Evolutionary conservation across 2,888 invertebrate species (phyloP), one percentile per base, ranked within the genome.

Genomic region (Aelia acuminata): DNA sequence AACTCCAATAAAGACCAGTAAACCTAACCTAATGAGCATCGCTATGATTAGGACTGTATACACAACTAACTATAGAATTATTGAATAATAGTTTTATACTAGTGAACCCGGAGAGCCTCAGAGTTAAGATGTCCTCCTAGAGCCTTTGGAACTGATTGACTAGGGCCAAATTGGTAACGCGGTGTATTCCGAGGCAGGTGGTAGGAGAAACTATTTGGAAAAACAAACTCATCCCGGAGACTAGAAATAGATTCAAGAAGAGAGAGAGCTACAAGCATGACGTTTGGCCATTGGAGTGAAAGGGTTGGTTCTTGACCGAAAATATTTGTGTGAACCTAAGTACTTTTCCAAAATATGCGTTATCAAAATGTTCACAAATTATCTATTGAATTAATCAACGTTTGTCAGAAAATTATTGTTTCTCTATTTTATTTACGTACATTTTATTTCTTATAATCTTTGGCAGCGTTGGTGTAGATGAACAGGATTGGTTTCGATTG

Each of bases 171-270:
- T 8, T 10, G 43, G 5, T n/a, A 4, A 80, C 11, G 3, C 80
- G 1, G 10, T n/a, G 63, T 35, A 70, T 26, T 1, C 31, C 63
- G 18, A 70, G 63, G 7, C 0, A 35, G 1, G 63, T 70, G 63
- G 63, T 35, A 70, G 63, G 63, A 70, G 63, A 70, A 70, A 70
- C 31, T 70, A 70, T 70, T 70, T 70, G 7, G 31, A 70, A 70
- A 70, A 70, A 70, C 63, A 70, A 70, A 70, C 18, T 31, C 63
- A 70, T 70, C 63, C 63, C 35, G 8, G 7, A 5, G 18, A 70
- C 63, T 70, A 70, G 31, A 70, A 70, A 70, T 70, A 70, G 49
- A 48, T 26, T 0, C 13, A 22, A 84, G 43, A 35, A 84, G 48
- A 22, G 84, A 48, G 84, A 49, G 63, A 63, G 31, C 63, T 31